Evolutionary conservation across 92 coral and sea anemone species (phyloP).

Genomic region (Phenganax stokvisi): DNA sequence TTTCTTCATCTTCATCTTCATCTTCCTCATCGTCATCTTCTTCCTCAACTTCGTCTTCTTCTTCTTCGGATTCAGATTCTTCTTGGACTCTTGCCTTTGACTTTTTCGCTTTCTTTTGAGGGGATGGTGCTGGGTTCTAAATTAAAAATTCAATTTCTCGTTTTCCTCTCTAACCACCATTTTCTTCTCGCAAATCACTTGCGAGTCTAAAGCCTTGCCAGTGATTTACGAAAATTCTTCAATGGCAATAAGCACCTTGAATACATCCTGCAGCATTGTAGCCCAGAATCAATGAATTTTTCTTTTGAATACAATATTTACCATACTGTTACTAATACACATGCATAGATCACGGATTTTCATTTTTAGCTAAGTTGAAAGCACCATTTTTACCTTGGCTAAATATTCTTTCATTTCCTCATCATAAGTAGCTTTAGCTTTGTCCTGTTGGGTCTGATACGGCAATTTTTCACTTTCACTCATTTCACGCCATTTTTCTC

Average conservation of each 20-base stretch:
- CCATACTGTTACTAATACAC: neutral
- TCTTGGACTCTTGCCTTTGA: conserved; percentile 52
- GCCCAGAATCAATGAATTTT: neutral
- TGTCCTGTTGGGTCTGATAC: conserved; percentile 58
- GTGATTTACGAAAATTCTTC: too few species aligned
- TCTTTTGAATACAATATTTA: too few species aligned
- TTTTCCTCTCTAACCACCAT: neutral
- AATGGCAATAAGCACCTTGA: neutral
- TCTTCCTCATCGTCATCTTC: conserved; percentile 59
- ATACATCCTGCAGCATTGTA: neutral
- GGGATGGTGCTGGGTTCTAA: conserved; percentile 45
- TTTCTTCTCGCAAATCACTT: too few species aligned
- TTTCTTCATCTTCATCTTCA: conserved; percentile 66
- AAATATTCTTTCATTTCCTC: conserved; percentile 64
- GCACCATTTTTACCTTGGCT: conserved; percentile 52
- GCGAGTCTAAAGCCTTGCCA: too few species aligned
- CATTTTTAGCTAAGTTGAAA: neutral
- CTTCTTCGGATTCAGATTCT: conserved; percentile 73
- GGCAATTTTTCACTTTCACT: conserved; percentile 60
- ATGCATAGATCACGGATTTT: neutral
- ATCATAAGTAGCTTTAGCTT: conserved; percentile 62
- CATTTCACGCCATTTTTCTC: conserved; percentile 88
- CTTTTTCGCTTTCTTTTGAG: conserved; percentile 52
- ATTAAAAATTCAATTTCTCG: neutral
- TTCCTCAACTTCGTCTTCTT: conserved; percentile 60